A percentile compares a stretch with the other conserved stretches of the same genome.
Conservation (phyloP, 1,140 invertebrate genomes). For the Globodera ellingtonae region DNA sequence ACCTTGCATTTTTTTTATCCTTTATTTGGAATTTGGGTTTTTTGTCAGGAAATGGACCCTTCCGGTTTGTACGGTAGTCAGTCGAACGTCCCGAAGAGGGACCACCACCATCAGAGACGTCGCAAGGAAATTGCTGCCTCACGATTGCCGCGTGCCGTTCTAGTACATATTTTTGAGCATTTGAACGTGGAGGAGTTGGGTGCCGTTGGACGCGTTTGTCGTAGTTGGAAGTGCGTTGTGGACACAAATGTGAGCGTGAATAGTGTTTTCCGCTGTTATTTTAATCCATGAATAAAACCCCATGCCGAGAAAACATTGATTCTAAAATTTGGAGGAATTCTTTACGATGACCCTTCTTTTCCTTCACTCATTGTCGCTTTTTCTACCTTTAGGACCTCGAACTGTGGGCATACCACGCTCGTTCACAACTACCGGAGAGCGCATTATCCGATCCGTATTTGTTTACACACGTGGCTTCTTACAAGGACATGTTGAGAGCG, state of each 20-base stretch:
- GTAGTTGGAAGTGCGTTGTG: constrained; percentile 85
- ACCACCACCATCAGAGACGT: not conserved
- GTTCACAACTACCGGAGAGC: constrained; percentile 83
- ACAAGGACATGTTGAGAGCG: constrained; percentile 89
- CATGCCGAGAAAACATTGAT: too few relatives aligned
- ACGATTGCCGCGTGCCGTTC: constrained; percentile 75
- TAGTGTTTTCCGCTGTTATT: not conserved
- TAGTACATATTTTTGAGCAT: constrained; percentile 92
- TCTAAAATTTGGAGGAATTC: constrained; percentile 8
- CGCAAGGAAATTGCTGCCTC: constrained; percentile 45
- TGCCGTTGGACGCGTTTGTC: constrained; percentile 88
- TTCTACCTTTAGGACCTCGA: constrained; percentile 75
- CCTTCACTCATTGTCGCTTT: not conserved
- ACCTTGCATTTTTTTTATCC: too few relatives aligned
- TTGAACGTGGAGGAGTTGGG: constrained; percentile 81
- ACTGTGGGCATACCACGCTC: constrained; percentile 88
- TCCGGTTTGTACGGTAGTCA: not conserved
- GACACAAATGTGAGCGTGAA: constrained; percentile 66
- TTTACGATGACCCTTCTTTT: too few relatives aligned
- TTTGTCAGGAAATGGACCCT: not conserved
- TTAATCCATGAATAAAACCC: too few relatives aligned
- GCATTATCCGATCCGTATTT: constrained; percentile 84
- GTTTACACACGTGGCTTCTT: constrained; percentile 82
- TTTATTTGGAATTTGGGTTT: not conserved
- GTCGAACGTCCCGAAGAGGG: not conserved